Percentiles rank a stretch among this genome's conserved stretches.
Conservation (phyloP, 2,113 vertebrate species). For the Tamias sibiricus region DNA sequence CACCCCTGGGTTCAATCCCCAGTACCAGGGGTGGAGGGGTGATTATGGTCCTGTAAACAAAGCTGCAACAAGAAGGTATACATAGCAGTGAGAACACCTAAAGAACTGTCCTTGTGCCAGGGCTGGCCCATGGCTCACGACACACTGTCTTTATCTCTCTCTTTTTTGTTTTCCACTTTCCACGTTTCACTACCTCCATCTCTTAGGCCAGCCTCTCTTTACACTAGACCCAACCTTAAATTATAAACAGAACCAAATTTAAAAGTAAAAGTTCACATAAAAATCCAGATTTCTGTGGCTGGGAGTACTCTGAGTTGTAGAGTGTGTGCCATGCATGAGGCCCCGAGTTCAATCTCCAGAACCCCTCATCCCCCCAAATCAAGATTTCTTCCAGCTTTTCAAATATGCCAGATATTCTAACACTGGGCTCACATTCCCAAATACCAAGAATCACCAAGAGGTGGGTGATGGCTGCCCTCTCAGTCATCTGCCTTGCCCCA, state of each 20-base stretch:
- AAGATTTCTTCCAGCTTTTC: constrained; percentile 36
- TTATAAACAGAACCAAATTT: background rate
- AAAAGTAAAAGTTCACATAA: constrained; percentile 12
- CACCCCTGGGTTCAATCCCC: too few species aligned
- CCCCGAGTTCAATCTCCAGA: background rate
- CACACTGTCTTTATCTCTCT: background rate
- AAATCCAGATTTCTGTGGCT: background rate
- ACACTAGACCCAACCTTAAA: background rate
- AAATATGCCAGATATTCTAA: background rate
- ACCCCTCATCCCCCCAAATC: background rate
- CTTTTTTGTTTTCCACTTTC: too few species aligned
- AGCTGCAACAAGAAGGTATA: background rate
- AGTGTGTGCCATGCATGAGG: too few species aligned
- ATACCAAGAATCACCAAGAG: background rate
- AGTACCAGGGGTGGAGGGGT: too few species aligned
- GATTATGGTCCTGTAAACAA: background rate
- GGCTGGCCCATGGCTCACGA: background rate
- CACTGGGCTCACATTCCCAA: background rate
- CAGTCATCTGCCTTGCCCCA: too few species aligned
- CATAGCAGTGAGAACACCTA: background rate
- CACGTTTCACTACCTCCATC: background rate
- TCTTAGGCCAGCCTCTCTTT: background rate
- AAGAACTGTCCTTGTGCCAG: background rate
- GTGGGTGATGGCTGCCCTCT: background rate
- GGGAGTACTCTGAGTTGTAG: background rate